A percentile compares a stretch with the other conserved stretches of the same genome.
phyloP scores from a whole-genome alignment of 1,140 invertebrate genomes.

The Archegozetes longisetosus region DNA sequence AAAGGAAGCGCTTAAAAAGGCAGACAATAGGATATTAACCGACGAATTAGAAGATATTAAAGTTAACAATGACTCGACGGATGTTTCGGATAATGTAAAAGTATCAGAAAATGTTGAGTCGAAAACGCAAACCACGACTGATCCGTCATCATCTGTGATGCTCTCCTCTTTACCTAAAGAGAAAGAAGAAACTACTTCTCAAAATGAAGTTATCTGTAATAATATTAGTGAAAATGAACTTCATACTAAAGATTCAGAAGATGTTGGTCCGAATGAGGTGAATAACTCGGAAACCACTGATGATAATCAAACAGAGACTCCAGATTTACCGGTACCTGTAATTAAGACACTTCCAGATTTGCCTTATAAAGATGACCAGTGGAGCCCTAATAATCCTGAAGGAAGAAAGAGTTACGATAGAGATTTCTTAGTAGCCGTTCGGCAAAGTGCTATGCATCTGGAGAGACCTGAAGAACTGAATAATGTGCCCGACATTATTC shows the following conservation, averaged over 20 bases:
- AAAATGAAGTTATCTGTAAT: background rate
- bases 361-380: slow-evolving; percentile 43
- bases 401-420: slow-evolving; percentile 59
- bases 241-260: background rate
- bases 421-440: slow-evolving; percentile 44
- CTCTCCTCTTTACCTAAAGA: background rate
- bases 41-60: background rate
- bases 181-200: background rate
- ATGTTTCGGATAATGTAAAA: background rate
- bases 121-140: background rate
- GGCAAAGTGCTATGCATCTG: background rate
- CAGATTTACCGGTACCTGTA: too few species aligned
- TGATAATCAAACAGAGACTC: background rate
- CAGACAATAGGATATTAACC: too few species aligned
- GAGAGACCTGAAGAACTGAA: background rate
- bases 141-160: background rate
- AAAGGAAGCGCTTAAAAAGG: too few species aligned
- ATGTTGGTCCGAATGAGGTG: background rate
- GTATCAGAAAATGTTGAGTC: background rate
- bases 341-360: background rate
- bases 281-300: too few species aligned
- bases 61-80: background rate
- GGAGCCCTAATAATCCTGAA: slow-evolving; percentile 60
- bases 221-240: background rate
- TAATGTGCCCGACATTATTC: background rate